Evolutionary conservation across 2,113 vertebrate species (phyloP).

Genomic region (Salvelinus sp.): DNA sequence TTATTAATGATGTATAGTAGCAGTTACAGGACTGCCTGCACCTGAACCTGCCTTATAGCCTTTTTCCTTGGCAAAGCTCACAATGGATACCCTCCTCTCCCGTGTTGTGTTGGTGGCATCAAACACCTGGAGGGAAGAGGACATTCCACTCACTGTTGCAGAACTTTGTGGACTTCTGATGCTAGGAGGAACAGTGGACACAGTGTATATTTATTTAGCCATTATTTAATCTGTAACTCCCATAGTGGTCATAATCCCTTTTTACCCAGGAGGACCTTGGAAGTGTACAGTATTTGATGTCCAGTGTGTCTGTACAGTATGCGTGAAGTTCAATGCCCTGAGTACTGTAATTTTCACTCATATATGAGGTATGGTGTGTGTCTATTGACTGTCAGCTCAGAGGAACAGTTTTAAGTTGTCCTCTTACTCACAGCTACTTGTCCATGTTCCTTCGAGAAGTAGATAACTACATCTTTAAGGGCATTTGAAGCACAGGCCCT

Average conservation of each 20-base stretch:
- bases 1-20: background rate
- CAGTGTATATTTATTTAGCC: too few relatives aligned
- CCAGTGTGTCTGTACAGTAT: background rate
- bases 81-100: conserved; percentile 79
- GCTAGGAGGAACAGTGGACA: too few relatives aligned
- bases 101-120: conserved; percentile 89
- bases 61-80: conserved; percentile 80
- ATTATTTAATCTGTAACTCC: background rate
- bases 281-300: too few relatives aligned
- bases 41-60: conserved; percentile 81
- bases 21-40: background rate
- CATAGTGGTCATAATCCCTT: background rate
- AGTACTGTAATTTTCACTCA: background rate
- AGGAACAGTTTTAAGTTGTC: conserved; percentile 33
- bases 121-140: conserved; percentile 76
- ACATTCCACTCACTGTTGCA: background rate
- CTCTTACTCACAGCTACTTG: conserved; percentile 85
- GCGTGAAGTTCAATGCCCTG: background rate
- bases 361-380: background rate
- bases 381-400: background rate
- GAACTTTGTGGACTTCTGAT: background rate
- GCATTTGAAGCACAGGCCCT: conserved; percentile 86
- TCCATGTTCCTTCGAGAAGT: conserved; percentile 80
- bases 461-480: conserved; percentile 80
- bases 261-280: background rate